Conservation (phyloP, 2,797 vertebrate genomes). For the Notoglanidium macrostoma region DNA sequence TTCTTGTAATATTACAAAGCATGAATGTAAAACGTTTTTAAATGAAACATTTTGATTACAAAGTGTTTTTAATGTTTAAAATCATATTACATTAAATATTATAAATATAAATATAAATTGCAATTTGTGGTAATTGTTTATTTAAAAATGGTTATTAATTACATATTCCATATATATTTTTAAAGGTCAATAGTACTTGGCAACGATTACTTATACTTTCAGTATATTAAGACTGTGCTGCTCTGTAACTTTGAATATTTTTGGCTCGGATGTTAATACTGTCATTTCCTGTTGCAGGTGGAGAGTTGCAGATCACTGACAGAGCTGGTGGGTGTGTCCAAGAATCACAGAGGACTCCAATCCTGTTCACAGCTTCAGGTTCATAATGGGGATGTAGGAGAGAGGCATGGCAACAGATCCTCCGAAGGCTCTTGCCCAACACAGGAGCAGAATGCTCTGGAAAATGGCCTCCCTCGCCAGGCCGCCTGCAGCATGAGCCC, state of each 20-base stretch:
- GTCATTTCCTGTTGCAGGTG: slow-evolving; percentile 62
- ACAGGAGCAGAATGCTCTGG: slow-evolving; percentile 76
- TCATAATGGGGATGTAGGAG: slow-evolving; percentile 84
- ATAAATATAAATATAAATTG: not conserved
- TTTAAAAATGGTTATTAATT: not conserved
- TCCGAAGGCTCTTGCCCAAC: slow-evolving; percentile 66
- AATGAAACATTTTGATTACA: not conserved
- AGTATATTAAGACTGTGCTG: not conserved
- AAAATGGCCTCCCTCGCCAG: slow-evolving; percentile 58
- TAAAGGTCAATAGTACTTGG: not conserved
- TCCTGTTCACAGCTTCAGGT: slow-evolving; percentile 79
- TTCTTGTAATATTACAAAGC: not conserved
- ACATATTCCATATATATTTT: not conserved
- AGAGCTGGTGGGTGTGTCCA: slow-evolving; percentile 75
- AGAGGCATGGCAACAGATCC: slow-evolving; percentile 67
- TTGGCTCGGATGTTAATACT: not conserved
- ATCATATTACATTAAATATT: not conserved
- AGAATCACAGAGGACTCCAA: slow-evolving; percentile 76
- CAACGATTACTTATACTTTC: not conserved
- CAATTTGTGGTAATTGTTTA: not conserved
- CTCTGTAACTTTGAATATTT: not conserved
- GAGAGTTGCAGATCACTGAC: slow-evolving; percentile 70
- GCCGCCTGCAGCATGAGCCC: slow-evolving; percentile 64
- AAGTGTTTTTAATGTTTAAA: not conserved
- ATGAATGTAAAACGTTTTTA: not conserved